Conservation (phyloP, 2,797 vertebrate genomes). For the Orestias chungarensis region DNA sequence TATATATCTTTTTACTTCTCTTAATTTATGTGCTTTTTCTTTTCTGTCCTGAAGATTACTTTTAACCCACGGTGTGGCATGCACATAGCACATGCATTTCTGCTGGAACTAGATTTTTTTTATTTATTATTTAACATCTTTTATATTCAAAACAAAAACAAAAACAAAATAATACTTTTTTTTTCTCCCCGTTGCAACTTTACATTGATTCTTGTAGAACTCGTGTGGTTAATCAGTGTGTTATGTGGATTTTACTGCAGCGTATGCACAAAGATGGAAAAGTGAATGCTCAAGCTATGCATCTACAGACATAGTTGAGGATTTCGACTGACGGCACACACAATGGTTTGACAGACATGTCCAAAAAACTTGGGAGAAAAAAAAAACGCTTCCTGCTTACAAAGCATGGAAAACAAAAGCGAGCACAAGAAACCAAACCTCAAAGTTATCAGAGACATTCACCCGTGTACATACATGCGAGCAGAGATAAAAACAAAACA, state of each 20-base stretch:
- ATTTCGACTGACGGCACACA: conserved; percentile 33
- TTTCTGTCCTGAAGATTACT: conserved; percentile 86
- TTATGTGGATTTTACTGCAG: conserved; percentile 78
- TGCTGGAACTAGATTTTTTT: conserved; percentile 84
- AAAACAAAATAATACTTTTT: conserved; percentile 37
- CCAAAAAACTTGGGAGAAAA: conserved; percentile 31
- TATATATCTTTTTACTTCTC: conserved; percentile 75
- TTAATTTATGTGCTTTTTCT: conserved; percentile 78
- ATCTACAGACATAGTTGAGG: conserved; percentile 57
- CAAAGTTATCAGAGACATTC: conserved; percentile 38
- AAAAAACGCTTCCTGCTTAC: conserved; percentile 44
- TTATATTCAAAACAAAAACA: conserved; percentile 71
- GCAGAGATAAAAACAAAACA: conserved; percentile 44
- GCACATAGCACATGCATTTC: conserved; percentile 89
- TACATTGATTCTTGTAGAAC: conserved; percentile 81
- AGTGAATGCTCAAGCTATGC: conserved; percentile 64
- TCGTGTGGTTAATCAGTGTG: conserved; percentile 75
- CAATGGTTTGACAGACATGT: conserved; percentile 36
- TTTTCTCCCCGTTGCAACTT: conserved; percentile 76
- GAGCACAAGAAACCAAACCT: conserved; percentile 41
- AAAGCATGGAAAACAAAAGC: conserved; percentile 48
- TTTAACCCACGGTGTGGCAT: conserved; percentile 86
- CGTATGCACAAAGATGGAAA: conserved; percentile 71
- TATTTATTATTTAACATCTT: conserved; percentile 67
- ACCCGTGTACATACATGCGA: conserved; percentile 23